Percentiles rank a stretch among this genome's conserved stretches.
Evolutionary conservation across 2,888 invertebrate genomes (phyloP).

Genomic region (Halocaridina rubra): DNA sequence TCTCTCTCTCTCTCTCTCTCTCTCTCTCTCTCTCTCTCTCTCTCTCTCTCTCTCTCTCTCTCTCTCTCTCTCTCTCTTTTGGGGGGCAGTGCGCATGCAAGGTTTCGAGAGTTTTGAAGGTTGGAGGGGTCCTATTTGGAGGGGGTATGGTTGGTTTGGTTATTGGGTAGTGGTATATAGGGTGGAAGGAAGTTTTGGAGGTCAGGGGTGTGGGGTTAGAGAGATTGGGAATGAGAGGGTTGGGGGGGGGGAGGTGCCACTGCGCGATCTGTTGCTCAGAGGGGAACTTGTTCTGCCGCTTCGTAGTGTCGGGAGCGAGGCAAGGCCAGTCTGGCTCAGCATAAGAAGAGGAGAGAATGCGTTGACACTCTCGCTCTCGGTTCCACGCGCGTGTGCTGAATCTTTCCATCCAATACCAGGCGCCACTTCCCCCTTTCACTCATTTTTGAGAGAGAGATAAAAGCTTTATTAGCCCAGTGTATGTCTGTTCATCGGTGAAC

Average conservation of each 20-base stretch:
- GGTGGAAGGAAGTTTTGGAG: not conserved
- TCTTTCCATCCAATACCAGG: not conserved
- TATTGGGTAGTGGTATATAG: not conserved
- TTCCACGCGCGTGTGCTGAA: not conserved
- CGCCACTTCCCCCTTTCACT: not conserved
- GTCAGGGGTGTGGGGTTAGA: not conserved
- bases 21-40: too few species aligned
- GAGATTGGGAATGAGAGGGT: not conserved
- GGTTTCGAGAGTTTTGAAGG: not conserved
- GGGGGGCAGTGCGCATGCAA: not conserved
- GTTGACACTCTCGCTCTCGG: conserved; percentile 1
- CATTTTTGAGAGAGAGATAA: not conserved
- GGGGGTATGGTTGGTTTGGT: not conserved
- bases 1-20: not conserved
- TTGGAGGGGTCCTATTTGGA: not conserved
- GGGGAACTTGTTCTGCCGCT: too few species aligned
- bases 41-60: not conserved
- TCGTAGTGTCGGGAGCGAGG: not conserved
- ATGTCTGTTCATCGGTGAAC: too few species aligned
- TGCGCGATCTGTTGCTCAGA: conserved; percentile 46
- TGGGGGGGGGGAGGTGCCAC: conserved; percentile 1
- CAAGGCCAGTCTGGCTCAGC: conserved; percentile 28
- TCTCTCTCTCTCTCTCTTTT: not conserved
- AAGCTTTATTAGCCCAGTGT: too few species aligned
- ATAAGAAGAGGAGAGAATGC: conserved; percentile 18